Evolutionary conservation across 1,140 invertebrate genomes (phyloP), one percentile per base, ranked within the genome.

Genomic region (Batillaria attramentaria): DNA sequence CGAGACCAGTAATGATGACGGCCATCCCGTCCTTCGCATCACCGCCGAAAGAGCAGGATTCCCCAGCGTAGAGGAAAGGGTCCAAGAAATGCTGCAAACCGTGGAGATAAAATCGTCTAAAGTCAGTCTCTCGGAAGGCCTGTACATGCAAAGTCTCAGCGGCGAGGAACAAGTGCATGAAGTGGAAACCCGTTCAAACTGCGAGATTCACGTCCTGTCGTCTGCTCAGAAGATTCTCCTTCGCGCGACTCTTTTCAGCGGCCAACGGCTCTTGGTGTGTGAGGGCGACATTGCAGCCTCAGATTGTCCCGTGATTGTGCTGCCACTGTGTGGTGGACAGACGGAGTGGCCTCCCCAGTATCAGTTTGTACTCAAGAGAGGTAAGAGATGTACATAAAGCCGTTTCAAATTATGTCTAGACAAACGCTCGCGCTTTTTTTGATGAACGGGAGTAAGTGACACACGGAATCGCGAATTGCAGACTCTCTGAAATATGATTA

Each of bases 301-400:
- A 20, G 68, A 70, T 24, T 70, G 41, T 18, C 41, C 20, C 41
- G 28, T 70, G 41, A 46, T 70, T 5, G 39, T 70, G 68, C 68
- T 70, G 28, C 68, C 68, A 24, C n/a, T 70, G 16, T 20, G 20
- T 4, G 41, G 50, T 8, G 68, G 28, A 42, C 68, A 46, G 41
- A 28, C 4, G 28, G 68, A 70, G 41, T 70, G 39, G 68, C 20
- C 20, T 3, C 68, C 20, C 33, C 4, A n/a, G 3, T 37, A 70
- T 10, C 2, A 46, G 4, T 28, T 39, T 8, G 50, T 70, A 16
- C 42, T 70, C 41, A 24, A 70, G 10, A 70, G 68, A 70, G 68
- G 68, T 70, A 42, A 31, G 68, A 46, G 8, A 13, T 24, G n/a
- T 1, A 8, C 10, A 28, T 50, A 50, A 10, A 13, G 10, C 24